These are phyloP conservation scores for Pycnomerus fuliginosus DNA, from an alignment of 2,888 invertebrate species.

Conservation along the genomic window DNA sequence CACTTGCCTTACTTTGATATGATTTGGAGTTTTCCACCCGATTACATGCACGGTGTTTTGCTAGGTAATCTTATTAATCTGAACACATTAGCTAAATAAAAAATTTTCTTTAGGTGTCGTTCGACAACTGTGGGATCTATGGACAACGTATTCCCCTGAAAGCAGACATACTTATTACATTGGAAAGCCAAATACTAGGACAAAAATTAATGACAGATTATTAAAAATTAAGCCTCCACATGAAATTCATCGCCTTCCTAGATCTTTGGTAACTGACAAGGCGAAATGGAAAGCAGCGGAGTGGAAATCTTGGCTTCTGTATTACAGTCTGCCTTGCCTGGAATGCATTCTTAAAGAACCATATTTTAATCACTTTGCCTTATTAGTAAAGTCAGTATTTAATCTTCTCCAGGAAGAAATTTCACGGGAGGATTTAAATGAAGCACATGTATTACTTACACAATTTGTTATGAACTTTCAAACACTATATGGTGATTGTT, in stretches of 20 bases:
- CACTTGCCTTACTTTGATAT: background rate
- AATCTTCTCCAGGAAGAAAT: background rate
- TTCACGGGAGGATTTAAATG: background rate
- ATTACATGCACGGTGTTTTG: conserved; percentile 1
- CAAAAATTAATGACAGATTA: background rate
- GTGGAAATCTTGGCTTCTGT: background rate
- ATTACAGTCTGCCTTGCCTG: background rate
- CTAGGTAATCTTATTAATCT: background rate
- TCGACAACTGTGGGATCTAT: conserved; percentile 1
- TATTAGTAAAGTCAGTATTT: background rate
- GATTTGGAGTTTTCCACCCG: conserved; percentile 1
- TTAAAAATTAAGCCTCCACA: background rate
- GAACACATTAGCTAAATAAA: background rate
- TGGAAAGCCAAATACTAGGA: background rate
- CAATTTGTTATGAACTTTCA: background rate
- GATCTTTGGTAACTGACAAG: conserved; percentile 1
- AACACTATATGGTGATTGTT: background rate
- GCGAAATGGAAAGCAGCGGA: conserved; percentile 1
- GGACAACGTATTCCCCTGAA: conserved; percentile 1
- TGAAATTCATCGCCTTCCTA: background rate
- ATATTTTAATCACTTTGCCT: background rate
- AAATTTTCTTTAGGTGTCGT: conserved; percentile 1
- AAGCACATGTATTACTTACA: background rate
- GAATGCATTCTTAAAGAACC: background rate
- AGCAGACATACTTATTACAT: conserved; percentile 1